Evolutionary conservation across 1,140 invertebrate species (phyloP).

Genomic region (Latrodectus geometricus): DNA sequence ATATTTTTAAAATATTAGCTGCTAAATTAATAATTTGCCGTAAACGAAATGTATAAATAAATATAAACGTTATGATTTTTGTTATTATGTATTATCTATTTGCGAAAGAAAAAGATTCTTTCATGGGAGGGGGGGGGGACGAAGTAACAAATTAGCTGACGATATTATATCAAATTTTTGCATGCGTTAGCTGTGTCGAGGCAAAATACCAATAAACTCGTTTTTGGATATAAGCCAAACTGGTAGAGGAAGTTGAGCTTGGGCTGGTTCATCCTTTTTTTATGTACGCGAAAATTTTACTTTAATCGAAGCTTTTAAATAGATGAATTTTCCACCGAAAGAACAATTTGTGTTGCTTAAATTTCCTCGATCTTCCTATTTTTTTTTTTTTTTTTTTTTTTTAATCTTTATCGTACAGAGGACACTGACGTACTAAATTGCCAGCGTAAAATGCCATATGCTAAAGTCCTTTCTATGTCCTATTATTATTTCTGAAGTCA

Average conservation of each 20-base stretch:
- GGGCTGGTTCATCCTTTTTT: constrained; percentile 5
- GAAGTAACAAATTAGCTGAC: constrained; percentile 10
- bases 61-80: too few relatives aligned
- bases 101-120: not conserved
- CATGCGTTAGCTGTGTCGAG: not conserved
- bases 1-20: too few relatives aligned
- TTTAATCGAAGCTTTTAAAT: constrained; percentile 54
- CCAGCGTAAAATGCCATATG: too few relatives aligned
- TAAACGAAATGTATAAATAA: too few relatives aligned
- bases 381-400: not conserved
- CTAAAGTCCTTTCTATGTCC: too few relatives aligned
- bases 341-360: not conserved
- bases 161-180: constrained; percentile 26
- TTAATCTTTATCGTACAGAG: not conserved
- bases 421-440: too few relatives aligned
- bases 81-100: too few relatives aligned
- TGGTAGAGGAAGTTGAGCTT: constrained; percentile 33
- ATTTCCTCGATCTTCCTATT: not conserved
- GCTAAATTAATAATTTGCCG: too few relatives aligned
- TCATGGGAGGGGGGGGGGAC: not conserved
- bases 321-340: constrained; percentile 42
- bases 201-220: not conserved
- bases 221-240: constrained; percentile 37
- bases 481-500: too few relatives aligned
- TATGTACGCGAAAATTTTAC: constrained; percentile 30